These are phyloP conservation scores for Mesocricetus auratus DNA, from an alignment of 2,113 vertebrate species.

Conservation along the genomic window DNA sequence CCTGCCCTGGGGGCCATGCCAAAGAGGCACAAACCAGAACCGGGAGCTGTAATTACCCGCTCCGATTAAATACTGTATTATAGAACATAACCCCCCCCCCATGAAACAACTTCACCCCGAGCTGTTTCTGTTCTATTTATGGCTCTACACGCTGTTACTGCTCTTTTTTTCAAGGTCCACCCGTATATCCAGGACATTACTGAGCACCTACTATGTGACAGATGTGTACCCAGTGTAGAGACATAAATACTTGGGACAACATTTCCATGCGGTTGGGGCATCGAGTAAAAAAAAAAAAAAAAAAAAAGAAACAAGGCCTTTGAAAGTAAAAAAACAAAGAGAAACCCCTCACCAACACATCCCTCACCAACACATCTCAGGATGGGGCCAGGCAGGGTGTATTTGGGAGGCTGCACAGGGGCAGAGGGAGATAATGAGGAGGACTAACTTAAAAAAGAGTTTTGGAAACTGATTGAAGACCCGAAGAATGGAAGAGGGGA, in stretches of 20 bases:
- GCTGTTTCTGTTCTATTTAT: background rate
- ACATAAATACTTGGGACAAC: background rate
- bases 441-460: background rate
- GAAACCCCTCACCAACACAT: background rate
- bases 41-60: conserved; percentile 79
- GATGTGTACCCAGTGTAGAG: background rate
- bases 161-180: background rate
- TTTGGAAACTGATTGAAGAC: background rate
- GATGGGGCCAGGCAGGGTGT: background rate
- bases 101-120: background rate
- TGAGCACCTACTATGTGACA: background rate
- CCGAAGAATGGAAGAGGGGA: background rate
- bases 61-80: conserved; percentile 81
- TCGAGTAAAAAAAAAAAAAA: background rate
- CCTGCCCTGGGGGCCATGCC: conserved; percentile 75
- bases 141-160: background rate
- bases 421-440: background rate
- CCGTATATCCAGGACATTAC: background rate
- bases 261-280: background rate
- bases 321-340: background rate
- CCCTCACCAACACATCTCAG: background rate
- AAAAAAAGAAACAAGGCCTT: background rate
- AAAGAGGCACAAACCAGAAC: conserved; percentile 72
- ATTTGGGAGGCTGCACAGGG: rapidly evolving
- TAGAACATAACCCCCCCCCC: conserved; percentile 40